Conservation (phyloP, 2,113 vertebrate genomes). For the Scartelaos histophorus region DNA sequence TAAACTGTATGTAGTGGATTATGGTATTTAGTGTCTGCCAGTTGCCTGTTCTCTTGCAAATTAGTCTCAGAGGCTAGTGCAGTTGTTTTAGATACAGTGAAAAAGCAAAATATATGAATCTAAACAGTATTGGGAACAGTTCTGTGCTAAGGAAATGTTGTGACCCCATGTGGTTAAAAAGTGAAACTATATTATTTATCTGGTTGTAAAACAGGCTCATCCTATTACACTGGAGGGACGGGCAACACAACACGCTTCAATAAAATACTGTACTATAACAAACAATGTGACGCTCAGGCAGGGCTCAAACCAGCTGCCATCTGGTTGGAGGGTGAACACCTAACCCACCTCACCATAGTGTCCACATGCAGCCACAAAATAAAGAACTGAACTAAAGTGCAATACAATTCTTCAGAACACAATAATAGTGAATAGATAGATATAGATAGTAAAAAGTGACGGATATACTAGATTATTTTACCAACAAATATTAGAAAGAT, state of each 20-base stretch:
- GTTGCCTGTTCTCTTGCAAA: constrained; percentile 41
- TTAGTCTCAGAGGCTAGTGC: too few species aligned
- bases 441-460: too few species aligned
- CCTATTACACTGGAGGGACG: background rate
- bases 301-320: background rate
- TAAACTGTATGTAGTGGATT: background rate
- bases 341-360: background rate
- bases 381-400: too few species aligned
- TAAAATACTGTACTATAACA: too few species aligned
- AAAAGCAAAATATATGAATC: constrained; percentile 31
- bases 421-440: too few species aligned
- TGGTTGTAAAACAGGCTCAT: background rate
- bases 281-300: too few species aligned
- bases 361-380: background rate
- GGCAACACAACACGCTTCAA: too few species aligned
- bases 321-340: background rate
- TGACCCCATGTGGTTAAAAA: constrained; percentile 63
- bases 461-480: too few species aligned
- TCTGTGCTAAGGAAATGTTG: constrained; percentile 27
- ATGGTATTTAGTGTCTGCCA: constrained; percentile 34
- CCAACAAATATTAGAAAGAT: too few species aligned
- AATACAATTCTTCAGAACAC: too few species aligned
- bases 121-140: constrained; percentile 9
- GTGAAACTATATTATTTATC: constrained; percentile 5
- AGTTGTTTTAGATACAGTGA: constrained; percentile 10